A percentile compares a stretch with the other conserved stretches of the same genome.
phyloP scores from a whole-genome alignment of 2,113 vertebrate genomes.

The Vidua chalybeata region DNA sequence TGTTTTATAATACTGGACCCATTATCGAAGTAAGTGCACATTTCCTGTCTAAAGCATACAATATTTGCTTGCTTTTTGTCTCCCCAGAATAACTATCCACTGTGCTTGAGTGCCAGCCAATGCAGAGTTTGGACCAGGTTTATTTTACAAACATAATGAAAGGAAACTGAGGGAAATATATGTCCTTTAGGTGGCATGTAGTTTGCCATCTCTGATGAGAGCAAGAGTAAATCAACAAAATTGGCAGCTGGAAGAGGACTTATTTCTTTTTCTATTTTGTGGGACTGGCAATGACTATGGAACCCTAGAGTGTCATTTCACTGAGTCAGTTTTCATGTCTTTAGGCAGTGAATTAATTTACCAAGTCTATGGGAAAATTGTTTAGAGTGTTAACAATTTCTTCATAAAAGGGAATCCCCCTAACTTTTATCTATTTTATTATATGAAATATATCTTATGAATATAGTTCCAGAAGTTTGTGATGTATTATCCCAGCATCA shows the following conservation, averaged over 20 bases:
- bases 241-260: not conserved
- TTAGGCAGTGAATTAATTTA: slow-evolving; percentile 7
- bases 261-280: not conserved
- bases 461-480: not conserved
- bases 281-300: not conserved
- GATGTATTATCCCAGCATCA: not conserved
- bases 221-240: not conserved
- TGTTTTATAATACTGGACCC: not conserved
- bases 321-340: not conserved
- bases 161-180: not conserved
- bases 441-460: not conserved
- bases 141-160: not conserved
- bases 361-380: not conserved
- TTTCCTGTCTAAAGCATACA: not conserved
- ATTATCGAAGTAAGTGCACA: not conserved
- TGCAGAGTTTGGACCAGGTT: not conserved
- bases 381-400: not conserved
- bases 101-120: not conserved
- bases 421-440: not conserved
- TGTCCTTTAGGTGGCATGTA: not conserved
- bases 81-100: not conserved
- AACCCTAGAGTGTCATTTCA: not conserved
- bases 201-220: not conserved
- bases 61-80: not conserved
- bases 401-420: not conserved